Base-by-base conservation (phyloP, 2,797 vertebrate genomes). In the Anisognathus igniventris region DNA sequence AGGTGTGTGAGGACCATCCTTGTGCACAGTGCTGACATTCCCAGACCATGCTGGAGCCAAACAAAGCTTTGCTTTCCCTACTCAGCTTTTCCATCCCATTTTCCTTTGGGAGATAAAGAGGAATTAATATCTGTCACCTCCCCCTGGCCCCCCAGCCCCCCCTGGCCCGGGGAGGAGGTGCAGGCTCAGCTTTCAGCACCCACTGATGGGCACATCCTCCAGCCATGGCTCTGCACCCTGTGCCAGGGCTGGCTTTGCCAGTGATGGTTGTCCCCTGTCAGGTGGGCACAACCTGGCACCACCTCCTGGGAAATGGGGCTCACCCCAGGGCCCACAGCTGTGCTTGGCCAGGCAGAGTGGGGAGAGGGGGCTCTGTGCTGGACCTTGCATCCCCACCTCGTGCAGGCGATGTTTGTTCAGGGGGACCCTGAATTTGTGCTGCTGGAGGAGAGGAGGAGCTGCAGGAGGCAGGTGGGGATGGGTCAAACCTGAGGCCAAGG, bases 121-220 rank as follows among this genome's bases (percentile, higher is more conserved):
- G 76, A 86, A 90, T 74, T 45, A 50, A 35, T 57, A 60, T 5
- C 35, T 3, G 2, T 24, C 3, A 1, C 40, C 40, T 72, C 10
- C 50, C 25, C 21, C 9, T 0, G 1, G 1, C 7, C 10, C 16
- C 48, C 47, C 9, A 1, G 2, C 2, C 10, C 4, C 4, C 10
- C 30, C 25, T 0, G 1, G 30, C 5, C 66, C 1, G 0, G 77
- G 51, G 70, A 76, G 35, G 64, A 51, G 28, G 31, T 2, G 3
- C 10, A 6, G 53, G 75, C 60, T 68, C 53, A 18, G 79, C 47
- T 90, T 91, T 53, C 79, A 66, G 85, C 1, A 0, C 74, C 62
- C 62, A 25, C 47, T 23, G 90, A 88, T 66, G 1, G 3, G 28
- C 72, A 48, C 62, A 51, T 54, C 79, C 86, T 40, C 75, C 4